Percentiles rank a stretch among this genome's conserved stretches.
These are phyloP conservation scores for Mionectes macconnelli DNA, from an alignment of 2,113 vertebrate species.

Conservation along the genomic window DNA sequence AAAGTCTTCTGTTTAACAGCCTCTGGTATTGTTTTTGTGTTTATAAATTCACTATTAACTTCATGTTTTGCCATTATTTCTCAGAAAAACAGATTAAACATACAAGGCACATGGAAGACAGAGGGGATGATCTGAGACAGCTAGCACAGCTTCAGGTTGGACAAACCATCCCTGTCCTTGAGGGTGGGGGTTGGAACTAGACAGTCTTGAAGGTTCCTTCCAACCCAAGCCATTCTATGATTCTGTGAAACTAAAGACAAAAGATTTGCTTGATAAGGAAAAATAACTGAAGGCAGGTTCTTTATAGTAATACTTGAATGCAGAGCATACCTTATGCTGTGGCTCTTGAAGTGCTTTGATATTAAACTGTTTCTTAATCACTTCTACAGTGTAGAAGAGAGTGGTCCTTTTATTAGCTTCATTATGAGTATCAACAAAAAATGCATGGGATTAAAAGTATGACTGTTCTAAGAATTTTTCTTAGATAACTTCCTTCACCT, in stretches of 20 bases:
- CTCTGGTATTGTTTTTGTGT: background rate
- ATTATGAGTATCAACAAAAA: background rate
- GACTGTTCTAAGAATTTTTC: background rate
- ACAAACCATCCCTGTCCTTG: background rate
- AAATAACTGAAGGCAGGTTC: background rate
- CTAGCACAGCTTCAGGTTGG: background rate
- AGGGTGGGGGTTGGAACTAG: accelerated
- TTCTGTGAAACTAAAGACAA: background rate
- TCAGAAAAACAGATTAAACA: background rate
- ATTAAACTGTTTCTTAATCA: background rate
- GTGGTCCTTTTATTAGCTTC: background rate
- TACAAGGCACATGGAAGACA: background rate
- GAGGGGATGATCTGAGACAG: accelerated
- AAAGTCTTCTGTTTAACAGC: background rate
- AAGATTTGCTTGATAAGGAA: background rate
- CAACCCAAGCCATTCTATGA: background rate
- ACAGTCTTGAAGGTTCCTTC: background rate
- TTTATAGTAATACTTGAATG: background rate
- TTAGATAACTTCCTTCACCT: background rate
- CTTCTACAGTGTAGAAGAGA: background rate
- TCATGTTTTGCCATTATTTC: background rate
- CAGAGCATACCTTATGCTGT: background rate
- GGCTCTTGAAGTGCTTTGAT: background rate
- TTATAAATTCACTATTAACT: background rate
- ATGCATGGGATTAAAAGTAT: background rate